These are phyloP conservation scores for Melanophora roralis DNA, from an alignment of 2,888 invertebrate species.

Conservation along the genomic window DNA sequence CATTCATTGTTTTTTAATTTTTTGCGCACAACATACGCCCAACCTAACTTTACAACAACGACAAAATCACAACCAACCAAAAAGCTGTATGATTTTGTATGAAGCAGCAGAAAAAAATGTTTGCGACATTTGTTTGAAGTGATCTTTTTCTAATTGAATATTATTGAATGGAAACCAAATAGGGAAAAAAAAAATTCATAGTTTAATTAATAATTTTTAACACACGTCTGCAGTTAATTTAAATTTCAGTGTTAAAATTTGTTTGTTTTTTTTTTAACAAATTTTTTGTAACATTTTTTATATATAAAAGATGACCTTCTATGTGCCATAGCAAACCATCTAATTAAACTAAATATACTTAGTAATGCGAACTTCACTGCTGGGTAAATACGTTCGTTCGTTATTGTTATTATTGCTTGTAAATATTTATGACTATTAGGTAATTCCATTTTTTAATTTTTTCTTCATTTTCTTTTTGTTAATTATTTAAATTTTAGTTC, in stretches of 20 bases:
- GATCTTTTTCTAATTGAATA: not conserved
- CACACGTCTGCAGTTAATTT: not conserved
- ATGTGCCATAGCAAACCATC: slow-evolving; percentile 20
- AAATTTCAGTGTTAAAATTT: slow-evolving; percentile 29
- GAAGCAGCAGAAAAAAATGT: not conserved
- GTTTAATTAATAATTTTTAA: not conserved
- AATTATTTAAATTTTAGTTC: not conserved
- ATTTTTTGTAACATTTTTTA: slow-evolving; percentile 33
- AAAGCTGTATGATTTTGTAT: slow-evolving; percentile 30
- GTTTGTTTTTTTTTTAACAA: not conserved
- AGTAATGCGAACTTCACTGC: not conserved
- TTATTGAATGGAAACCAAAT: slow-evolving; percentile 11
- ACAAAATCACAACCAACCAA: not conserved
- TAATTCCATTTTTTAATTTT: slow-evolving; percentile 28
- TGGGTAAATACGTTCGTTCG: not conserved
- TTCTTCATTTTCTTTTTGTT: not conserved
- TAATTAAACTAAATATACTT: slow-evolving; percentile 25
- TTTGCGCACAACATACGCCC: slow-evolving; percentile 14
- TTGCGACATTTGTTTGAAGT: slow-evolving; percentile 35
- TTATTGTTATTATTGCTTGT: not conserved
- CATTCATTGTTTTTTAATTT: not conserved
- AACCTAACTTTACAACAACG: not conserved
- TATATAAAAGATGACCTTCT: slow-evolving; percentile 46
- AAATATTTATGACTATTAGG: slow-evolving; percentile 43
- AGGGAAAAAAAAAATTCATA: slow-evolving; percentile 22